phyloP scores from a whole-genome alignment of 2,113 vertebrate species.

The Procapra przewalskii region DNA sequence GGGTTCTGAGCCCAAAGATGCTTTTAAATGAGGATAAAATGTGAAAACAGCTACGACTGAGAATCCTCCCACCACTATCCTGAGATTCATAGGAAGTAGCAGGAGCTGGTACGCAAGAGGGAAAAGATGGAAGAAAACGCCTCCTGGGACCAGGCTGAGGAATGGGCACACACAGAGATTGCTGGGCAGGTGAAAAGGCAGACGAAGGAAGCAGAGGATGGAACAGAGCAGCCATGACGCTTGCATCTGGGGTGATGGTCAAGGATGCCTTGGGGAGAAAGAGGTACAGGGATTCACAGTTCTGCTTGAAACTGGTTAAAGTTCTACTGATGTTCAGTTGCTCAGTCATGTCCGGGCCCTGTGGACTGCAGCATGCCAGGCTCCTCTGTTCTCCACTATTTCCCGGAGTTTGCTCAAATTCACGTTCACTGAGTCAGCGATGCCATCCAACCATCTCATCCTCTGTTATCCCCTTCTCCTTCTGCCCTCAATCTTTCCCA shows the following conservation, averaged over 20 bases:
- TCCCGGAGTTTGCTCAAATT: not conserved
- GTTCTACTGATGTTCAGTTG: not conserved
- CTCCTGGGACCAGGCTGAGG: not conserved
- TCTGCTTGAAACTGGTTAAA: not conserved
- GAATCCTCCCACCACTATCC: not conserved
- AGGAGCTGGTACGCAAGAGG: not conserved
- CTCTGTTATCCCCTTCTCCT: not conserved
- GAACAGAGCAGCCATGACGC: not conserved
- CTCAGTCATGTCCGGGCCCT: not conserved
- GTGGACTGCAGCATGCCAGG: not conserved
- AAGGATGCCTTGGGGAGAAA: too few relatives aligned
- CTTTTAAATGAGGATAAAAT: not conserved
- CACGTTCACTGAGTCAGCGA: not conserved
- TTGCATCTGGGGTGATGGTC: not conserved
- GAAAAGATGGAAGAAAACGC: not conserved
- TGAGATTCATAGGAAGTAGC: not conserved
- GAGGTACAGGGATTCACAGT: not conserved
- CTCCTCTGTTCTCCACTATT: not conserved
- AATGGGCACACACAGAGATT: too few relatives aligned
- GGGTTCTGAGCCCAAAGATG: not conserved
- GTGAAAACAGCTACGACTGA: not conserved
- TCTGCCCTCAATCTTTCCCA: not conserved
- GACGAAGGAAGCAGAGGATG: not conserved
- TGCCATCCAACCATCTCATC: not conserved
- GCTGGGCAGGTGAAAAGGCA: not conserved